A percentile compares a stretch with the other conserved stretches of the same genome.
Evolutionary conservation across 2,888 invertebrate species (phyloP).

Genomic region (Oscheius sp.): DNA sequence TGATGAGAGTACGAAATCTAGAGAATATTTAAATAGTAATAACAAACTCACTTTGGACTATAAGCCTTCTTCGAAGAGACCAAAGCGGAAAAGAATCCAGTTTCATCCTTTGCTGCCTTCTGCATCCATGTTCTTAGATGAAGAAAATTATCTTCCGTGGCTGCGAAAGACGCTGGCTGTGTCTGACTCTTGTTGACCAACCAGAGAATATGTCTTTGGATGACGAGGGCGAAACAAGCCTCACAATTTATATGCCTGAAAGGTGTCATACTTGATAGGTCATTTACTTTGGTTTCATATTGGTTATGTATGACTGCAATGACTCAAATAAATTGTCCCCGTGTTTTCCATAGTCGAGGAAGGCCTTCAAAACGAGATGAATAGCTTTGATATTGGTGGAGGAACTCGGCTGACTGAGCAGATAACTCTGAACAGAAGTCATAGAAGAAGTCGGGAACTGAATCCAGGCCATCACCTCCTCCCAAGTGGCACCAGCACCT

Average conservation of each 20-base stretch:
- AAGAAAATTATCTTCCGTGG: constrained; percentile 40
- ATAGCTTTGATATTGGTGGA: constrained; percentile 42
- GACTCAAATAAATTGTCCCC: constrained; percentile 38
- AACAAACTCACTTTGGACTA: too few species aligned
- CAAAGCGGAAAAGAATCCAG: constrained; percentile 39
- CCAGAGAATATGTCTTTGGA: constrained; percentile 39
- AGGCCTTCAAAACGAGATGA: constrained; percentile 39
- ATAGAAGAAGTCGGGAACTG: constrained; percentile 38
- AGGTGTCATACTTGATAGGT: too few species aligned
- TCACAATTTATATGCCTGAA: constrained; percentile 53
- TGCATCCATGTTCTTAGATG: constrained; percentile 39
- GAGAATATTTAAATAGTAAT: too few species aligned
- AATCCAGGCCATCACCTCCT: constrained; percentile 47
- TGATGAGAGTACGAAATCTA: constrained; percentile 56
- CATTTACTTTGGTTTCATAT: constrained; percentile 63
- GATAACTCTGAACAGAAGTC: constrained; percentile 39
- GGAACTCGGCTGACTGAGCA: constrained; percentile 43
- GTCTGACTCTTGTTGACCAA: not conserved
- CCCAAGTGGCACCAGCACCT: constrained; percentile 51
- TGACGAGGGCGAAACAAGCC: constrained; percentile 50
- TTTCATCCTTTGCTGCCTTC: constrained; percentile 46
- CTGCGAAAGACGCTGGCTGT: constrained; percentile 31
- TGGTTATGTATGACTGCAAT: constrained; percentile 50
- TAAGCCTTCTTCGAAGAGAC: constrained; percentile 50
- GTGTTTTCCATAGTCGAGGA: constrained; percentile 41